Evolutionary conservation across 2,888 invertebrate species (phyloP).

Genomic region (Caenorhabditis imperialis): DNA sequence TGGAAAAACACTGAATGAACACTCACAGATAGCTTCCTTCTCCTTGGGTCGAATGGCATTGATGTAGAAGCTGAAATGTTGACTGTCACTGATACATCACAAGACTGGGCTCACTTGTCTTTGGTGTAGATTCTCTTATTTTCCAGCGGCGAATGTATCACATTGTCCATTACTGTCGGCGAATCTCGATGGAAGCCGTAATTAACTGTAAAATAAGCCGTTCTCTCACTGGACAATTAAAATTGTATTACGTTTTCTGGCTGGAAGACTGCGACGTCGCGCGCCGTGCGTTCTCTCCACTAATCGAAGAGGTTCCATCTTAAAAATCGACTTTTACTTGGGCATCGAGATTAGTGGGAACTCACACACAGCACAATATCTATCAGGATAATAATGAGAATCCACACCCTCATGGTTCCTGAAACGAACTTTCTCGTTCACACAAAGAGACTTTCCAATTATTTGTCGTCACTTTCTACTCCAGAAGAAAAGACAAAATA

Average conservation of each 20-base stretch:
- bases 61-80: conserved; percentile 49
- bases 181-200: conserved; percentile 51
- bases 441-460: conserved; percentile 28
- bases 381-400: conserved; percentile 15
- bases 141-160: conserved; percentile 48
- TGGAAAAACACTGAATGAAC: background rate
- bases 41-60: conserved; percentile 48
- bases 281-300: conserved; percentile 34
- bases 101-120: conserved; percentile 37
- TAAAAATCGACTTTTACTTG: background rate
- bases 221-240: background rate
- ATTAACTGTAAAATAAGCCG: conserved; percentile 30
- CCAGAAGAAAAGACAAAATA: conserved; percentile 1
- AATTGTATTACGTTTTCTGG: conserved; percentile 28
- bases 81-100: background rate
- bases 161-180: conserved; percentile 51
- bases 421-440: conserved; percentile 12
- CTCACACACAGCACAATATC: conserved; percentile 27
- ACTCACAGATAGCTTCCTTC: conserved; percentile 44
- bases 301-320: conserved; percentile 38
- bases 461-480: conserved; percentile 35
- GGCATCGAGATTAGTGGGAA: background rate
- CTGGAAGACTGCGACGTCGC: no score
- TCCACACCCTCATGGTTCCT: conserved; percentile 29
- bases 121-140: conserved; percentile 51